Conservation (phyloP, 2,888 invertebrate species). For the Lasioglossum lativentre region DNA sequence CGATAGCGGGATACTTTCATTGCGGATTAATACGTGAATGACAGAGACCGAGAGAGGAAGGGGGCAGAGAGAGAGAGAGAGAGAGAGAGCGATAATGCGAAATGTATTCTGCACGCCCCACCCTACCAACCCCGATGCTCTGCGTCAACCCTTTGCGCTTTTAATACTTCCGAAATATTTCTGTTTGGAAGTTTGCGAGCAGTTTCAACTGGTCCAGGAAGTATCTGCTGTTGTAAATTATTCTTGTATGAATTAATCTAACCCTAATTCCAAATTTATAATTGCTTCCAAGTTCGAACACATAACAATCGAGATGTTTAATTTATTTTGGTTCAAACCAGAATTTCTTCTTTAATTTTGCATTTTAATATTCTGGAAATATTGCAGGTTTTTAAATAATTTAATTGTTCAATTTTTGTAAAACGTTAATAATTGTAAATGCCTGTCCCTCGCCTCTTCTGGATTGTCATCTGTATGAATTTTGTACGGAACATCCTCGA, state of each 20-base stretch:
- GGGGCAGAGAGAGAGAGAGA: background rate
- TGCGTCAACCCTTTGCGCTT: background rate
- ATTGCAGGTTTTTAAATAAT: background rate
- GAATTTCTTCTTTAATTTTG: background rate
- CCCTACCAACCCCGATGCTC: background rate
- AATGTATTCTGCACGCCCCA: background rate
- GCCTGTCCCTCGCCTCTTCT: too few relatives aligned
- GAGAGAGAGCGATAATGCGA: background rate
- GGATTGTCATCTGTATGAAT: too few relatives aligned
- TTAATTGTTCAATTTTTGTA: background rate
- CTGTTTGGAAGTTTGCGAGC: background rate
- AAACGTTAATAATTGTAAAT: background rate
- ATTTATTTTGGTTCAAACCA: background rate
- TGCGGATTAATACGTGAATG: conserved; percentile 23
- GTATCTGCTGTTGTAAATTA: background rate
- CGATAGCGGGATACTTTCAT: conserved; percentile 21
- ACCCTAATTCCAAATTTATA: background rate
- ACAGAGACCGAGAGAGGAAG: background rate
- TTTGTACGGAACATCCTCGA: too few relatives aligned
- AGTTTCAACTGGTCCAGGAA: background rate
- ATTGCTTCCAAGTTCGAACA: too few relatives aligned
- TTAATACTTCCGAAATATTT: background rate
- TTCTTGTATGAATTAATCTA: background rate
- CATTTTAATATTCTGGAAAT: background rate
- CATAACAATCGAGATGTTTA: background rate